Conservation (phyloP, 2,113 vertebrate species). For the Trochalopteron elliotii region DNA sequence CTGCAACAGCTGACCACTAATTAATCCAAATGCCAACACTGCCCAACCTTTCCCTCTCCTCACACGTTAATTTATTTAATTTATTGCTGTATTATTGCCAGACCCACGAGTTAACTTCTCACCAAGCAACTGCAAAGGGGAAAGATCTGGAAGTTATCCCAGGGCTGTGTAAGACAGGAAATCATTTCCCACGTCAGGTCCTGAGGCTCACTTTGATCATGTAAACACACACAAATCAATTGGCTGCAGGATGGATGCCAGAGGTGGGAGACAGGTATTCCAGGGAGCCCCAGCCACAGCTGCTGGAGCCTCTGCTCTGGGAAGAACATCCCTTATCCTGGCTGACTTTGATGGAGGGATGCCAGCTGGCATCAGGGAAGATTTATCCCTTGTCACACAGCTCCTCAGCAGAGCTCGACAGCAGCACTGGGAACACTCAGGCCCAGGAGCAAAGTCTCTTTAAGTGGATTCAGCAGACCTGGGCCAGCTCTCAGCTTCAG, state of each 20-base stretch:
- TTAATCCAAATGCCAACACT: background rate
- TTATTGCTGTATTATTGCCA: background rate
- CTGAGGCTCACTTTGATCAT: background rate
- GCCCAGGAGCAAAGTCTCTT: background rate
- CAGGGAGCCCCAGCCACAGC: background rate
- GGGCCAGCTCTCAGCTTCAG: background rate
- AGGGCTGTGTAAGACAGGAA: background rate
- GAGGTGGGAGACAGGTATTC: background rate
- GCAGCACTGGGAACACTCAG: background rate
- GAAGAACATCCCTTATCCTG: background rate
- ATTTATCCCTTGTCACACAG: background rate
- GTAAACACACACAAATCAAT: background rate
- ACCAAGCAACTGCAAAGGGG: background rate
- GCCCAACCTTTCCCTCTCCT: background rate
- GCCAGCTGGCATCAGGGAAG: background rate
- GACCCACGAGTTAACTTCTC: background rate
- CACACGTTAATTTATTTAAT: background rate
- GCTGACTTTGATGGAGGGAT: background rate
- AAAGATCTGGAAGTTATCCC: slow-evolving; percentile 12
- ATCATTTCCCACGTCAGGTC: background rate
- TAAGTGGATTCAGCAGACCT: background rate
- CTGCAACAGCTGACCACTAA: background rate
- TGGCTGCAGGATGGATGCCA: background rate
- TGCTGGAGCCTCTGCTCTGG: background rate
- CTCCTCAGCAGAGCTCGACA: background rate